A percentile compares a stretch with the other conserved stretches of the same genome.
Evolutionary conservation across 2,888 invertebrate species (phyloP).

Genomic region (Agrotis segetum): DNA sequence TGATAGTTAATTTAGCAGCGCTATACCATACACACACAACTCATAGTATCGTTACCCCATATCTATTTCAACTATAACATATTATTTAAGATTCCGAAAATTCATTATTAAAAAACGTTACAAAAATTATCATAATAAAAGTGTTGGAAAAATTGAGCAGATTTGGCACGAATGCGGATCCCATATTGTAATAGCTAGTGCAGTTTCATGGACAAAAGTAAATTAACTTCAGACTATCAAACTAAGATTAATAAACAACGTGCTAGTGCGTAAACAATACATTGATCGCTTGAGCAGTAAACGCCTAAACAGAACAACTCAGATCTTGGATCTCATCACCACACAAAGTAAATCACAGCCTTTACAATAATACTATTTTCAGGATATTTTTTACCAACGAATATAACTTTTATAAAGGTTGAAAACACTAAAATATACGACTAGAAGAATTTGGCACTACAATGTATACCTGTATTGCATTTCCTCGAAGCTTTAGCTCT

Average conservation of each 20-base stretch:
- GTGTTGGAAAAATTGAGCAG: slow-evolving; percentile 84
- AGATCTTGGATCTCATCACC: slow-evolving; percentile 82
- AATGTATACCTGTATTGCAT: slow-evolving; percentile 69
- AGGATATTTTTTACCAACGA: slow-evolving; percentile 61
- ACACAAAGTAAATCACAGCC: slow-evolving; percentile 89
- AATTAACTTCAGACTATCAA: slow-evolving; percentile 44
- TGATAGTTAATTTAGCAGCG: slow-evolving; percentile 50
- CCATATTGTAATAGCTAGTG: slow-evolving; percentile 64
- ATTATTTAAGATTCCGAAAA: slow-evolving; percentile 67
- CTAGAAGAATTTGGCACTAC: slow-evolving; percentile 79
- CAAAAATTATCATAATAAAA: slow-evolving; percentile 71
- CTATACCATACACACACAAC: slow-evolving; percentile 67
- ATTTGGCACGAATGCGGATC: slow-evolving; percentile 82
- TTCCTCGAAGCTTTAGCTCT: slow-evolving; percentile 71
- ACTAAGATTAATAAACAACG: slow-evolving; percentile 50
- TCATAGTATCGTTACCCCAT: slow-evolving; percentile 43
- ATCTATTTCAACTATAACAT: slow-evolving; percentile 68
- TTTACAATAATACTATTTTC: slow-evolving; percentile 78
- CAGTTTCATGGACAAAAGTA: slow-evolving; percentile 56
- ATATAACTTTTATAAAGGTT: slow-evolving; percentile 66
- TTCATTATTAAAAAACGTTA: slow-evolving; percentile 67
- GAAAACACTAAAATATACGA: slow-evolving; percentile 71
- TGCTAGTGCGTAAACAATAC: slow-evolving; percentile 56
- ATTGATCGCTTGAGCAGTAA: slow-evolving; percentile 65
- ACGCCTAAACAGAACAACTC: slow-evolving; percentile 70